Evolutionary conservation across 2,888 invertebrate species (phyloP), one percentile per base, ranked within the genome.

Genomic region (Epirrhoe tristata): DNA sequence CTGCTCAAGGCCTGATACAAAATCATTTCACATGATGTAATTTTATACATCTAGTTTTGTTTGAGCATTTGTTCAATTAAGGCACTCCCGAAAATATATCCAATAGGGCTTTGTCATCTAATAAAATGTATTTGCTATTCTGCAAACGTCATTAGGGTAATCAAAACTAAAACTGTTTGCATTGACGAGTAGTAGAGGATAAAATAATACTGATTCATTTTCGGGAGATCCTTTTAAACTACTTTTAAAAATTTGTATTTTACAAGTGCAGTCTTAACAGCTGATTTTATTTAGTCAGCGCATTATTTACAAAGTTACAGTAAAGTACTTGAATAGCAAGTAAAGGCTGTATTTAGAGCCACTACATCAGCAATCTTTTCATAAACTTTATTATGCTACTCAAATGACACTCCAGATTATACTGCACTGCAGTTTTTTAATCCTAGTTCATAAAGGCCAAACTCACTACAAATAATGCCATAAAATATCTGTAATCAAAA

Each of bases 1-100:
- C 96, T 97, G 79, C 95, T 96, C 77, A 98, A 90, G 32, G 97
- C 97, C 97, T 97, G 88, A 63, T 50, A 63, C 52, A 73, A 34
- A 66, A 69, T 52, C 31, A 48, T 48, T 48, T 14, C 0, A 48
- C 6, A 48, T 48, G n/a, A n/a, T 48, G 16, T 48, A 48, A 48
- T 48, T 14, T 14, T 14, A 48, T 48, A 12, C 12, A 14, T 6
- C 14, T n/a, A 14, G 16, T 43, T 10, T 34, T 34, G 34, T 34
- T 34, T 34, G 6, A 34, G 12, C 12, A 12, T 6, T 10, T 8
- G 48, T 34, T 56, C 54, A 43, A 68, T 61, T 7, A 67, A 68
- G 31, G 24, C 54, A 61, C 17, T 58, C 54, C 60, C 58, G 55
- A 43, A 62, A 63, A 55, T 24, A 24, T 24, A 6, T 31, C 6